Evolutionary conservation across 2,797 vertebrate species (phyloP).

Genomic region (Cyclura pinguis): DNA sequence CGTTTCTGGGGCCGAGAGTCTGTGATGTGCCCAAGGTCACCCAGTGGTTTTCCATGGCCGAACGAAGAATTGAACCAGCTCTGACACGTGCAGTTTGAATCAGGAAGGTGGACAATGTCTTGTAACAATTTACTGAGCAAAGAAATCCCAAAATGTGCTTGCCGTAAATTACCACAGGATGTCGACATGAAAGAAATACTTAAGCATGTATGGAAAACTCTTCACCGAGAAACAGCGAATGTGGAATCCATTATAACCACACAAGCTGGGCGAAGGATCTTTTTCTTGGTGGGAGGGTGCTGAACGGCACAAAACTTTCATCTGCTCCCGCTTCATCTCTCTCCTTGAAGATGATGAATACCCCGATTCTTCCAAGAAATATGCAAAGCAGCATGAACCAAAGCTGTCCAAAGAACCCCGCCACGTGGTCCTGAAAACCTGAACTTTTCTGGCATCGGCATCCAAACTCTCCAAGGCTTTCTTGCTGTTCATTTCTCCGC

Average conservation of each 20-base stretch:
- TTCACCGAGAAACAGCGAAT: neutral
- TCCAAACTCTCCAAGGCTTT: conserved; percentile 4
- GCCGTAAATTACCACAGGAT: neutral
- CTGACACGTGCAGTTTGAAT: neutral
- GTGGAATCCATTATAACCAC: neutral
- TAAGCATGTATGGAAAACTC: neutral
- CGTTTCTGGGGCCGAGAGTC: too few relatives aligned
- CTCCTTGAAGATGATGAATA: neutral
- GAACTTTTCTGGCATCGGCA: neutral
- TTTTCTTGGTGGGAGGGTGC: neutral
- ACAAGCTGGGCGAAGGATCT: neutral
- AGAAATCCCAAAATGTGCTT: neutral
- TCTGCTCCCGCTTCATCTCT: neutral
- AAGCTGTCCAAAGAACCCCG: neutral
- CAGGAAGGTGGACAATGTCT: neutral
- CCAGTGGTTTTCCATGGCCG: too few relatives aligned
- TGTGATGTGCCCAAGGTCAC: too few relatives aligned
- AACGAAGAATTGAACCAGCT: too few relatives aligned
- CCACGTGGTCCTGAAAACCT: conserved; percentile 48
- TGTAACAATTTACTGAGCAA: neutral
- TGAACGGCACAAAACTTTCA: neutral
- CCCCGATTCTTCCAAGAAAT: neutral
- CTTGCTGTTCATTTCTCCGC: fast-evolving
- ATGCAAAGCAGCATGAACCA: fast-evolving
- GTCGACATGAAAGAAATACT: neutral